Conservation (phyloP, 2,797 vertebrate species). For the Gallinago nigripennis region DNA sequence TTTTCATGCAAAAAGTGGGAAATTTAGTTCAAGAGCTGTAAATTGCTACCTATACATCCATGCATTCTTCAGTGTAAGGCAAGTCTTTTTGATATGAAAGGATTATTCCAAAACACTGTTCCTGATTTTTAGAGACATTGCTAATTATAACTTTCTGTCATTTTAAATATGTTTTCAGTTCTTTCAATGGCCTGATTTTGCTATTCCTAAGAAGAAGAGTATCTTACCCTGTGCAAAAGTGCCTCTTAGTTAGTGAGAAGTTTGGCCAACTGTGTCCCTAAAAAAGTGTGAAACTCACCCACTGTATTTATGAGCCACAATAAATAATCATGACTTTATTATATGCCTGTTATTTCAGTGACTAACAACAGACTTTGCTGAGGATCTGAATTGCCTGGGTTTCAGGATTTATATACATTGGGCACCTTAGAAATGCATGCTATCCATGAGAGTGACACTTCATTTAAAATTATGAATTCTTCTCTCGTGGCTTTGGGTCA, state of each 20-base stretch:
- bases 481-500: background rate
- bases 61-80: background rate
- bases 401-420: background rate
- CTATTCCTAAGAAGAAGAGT: background rate
- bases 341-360: background rate
- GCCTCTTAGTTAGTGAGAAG: background rate
- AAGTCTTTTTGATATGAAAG: background rate
- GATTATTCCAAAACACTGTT: background rate
- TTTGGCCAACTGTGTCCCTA: background rate
- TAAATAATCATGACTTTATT: slow-evolving; percentile 16
- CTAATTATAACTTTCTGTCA: background rate
- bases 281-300: background rate
- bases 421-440: background rate
- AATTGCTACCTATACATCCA: background rate
- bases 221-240: background rate
- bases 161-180: background rate
- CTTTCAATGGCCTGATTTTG: background rate
- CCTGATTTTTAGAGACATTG: background rate
- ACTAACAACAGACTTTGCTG: background rate
- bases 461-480: background rate
- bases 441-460: background rate
- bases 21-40: background rate
- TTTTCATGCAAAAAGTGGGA: background rate
- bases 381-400: background rate
- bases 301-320: background rate